Percentiles rank a stretch among this genome's conserved stretches.
Conservation (phyloP, 1,140 invertebrate species). For the Anastrepha ludens region DNA sequence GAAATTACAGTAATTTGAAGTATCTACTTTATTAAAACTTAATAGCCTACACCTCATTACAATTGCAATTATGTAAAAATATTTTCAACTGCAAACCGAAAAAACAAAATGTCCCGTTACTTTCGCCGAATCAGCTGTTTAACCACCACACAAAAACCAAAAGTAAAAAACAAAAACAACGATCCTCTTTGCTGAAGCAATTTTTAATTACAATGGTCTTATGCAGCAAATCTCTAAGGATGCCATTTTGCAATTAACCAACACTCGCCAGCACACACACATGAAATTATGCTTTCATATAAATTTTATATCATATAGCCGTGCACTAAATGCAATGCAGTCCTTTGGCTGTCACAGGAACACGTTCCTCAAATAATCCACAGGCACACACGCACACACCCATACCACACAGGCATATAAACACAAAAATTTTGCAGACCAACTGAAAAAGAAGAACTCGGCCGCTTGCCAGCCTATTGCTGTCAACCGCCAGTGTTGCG, state of each 20-base stretch:
- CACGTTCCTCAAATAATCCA: constrained; percentile 33
- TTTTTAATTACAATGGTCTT: constrained; percentile 38
- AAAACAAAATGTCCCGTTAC: not conserved
- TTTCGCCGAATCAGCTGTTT: not conserved
- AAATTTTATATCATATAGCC: not conserved
- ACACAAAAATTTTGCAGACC: not conserved
- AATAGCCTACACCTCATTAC: not conserved
- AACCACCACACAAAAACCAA: not conserved
- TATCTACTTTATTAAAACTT: no score
- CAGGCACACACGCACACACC: not conserved
- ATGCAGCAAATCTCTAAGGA: constrained; percentile 37
- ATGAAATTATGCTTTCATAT: not conserved
- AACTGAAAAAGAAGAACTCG: not conserved
- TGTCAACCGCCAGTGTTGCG: not conserved
- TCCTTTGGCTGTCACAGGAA: constrained; percentile 27
- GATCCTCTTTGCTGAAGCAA: not conserved
- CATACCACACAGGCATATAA: not conserved
- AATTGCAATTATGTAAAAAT: not conserved
- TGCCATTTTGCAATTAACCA: constrained; percentile 38
- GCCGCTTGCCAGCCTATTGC: not conserved
- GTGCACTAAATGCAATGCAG: not conserved
- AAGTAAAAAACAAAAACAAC: not conserved
- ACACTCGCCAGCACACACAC: not conserved
- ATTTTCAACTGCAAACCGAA: not conserved
- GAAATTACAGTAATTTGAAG: no score